Conservation (phyloP, 2,113 vertebrate species). For the Pterocles gutturalis region DNA sequence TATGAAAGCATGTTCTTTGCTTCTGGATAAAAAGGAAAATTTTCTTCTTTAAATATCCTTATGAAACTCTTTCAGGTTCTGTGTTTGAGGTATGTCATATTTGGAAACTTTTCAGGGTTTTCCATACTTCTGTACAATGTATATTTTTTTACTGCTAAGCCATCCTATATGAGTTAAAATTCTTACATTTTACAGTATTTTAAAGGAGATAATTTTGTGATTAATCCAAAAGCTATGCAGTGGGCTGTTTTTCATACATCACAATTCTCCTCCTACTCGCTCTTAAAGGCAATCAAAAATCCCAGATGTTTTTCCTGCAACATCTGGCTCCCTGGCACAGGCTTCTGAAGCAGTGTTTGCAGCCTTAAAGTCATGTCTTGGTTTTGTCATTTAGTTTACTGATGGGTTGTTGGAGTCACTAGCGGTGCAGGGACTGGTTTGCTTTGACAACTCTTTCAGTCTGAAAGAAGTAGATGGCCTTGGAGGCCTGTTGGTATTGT, state of each 20-base stretch:
- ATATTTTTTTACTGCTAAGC: background rate
- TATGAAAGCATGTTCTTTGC: background rate
- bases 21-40: background rate
- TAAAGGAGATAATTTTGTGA: conserved; percentile 57
- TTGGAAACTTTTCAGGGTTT: conserved; percentile 34
- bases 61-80: background rate
- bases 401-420: conserved; percentile 9
- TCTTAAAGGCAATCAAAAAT: conserved; percentile 62
- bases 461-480: background rate
- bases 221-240: conserved; percentile 49
- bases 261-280: conserved; percentile 63
- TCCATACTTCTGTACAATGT: background rate
- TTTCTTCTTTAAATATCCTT: background rate
- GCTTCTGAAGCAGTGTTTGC: conserved; percentile 51
- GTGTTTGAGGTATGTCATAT: conserved; percentile 17
- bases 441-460: conserved; percentile 13
- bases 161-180: conserved; percentile 11
- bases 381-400: conserved; percentile 58
- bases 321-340: conserved; percentile 60
- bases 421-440: conserved; percentile 1
- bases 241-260: conserved; percentile 60
- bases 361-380: conserved; percentile 35
- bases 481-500: background rate
- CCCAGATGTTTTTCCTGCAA: conserved; percentile 37
- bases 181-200: conserved; percentile 11